phyloP scores from a whole-genome alignment of 1,140 invertebrate species.

The Drosophila kohkoa region DNA sequence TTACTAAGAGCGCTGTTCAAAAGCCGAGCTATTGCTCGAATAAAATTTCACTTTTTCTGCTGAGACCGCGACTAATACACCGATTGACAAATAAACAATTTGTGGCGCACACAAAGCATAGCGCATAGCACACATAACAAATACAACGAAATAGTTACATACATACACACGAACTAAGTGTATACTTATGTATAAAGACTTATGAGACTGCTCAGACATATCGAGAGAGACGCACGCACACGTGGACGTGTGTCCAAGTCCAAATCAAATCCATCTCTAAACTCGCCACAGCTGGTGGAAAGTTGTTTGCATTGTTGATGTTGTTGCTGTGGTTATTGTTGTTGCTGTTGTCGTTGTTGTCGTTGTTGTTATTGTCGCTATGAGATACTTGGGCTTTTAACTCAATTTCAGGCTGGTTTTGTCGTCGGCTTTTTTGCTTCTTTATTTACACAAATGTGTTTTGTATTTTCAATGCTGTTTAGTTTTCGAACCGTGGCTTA shows the following conservation, averaged over 20 bases:
- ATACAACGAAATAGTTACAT: constrained; percentile 1
- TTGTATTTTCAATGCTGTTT: constrained; percentile 60
- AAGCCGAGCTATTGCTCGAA: constrained; percentile 40
- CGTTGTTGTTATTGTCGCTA: constrained; percentile 53
- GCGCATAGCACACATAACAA: constrained; percentile 21
- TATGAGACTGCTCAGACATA: constrained; percentile 9
- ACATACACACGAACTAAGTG: constrained; percentile 6
- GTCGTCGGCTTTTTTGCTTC: constrained; percentile 47
- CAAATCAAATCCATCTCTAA: constrained; percentile 67
- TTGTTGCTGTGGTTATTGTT: background rate
- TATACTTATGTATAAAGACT: constrained; percentile 21
- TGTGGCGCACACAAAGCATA: constrained; percentile 44
- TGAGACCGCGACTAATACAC: constrained; percentile 53
- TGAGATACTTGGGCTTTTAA: constrained; percentile 73
- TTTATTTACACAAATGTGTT: constrained; percentile 70
- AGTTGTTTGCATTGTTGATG: constrained; percentile 70
- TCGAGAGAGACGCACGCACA: constrained; percentile 58
- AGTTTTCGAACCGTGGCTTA: constrained; percentile 66
- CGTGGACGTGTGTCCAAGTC: constrained; percentile 65
- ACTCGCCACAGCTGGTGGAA: constrained; percentile 67
- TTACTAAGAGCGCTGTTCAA: constrained; percentile 31
- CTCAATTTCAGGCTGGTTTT: constrained; percentile 70
- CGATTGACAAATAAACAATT: constrained; percentile 82
- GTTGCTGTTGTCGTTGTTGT: constrained; percentile 35
- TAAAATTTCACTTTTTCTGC: constrained; percentile 75